Base-by-base conservation (phyloP, 2,888 invertebrate genomes). In the Meloe dianella region DNA sequence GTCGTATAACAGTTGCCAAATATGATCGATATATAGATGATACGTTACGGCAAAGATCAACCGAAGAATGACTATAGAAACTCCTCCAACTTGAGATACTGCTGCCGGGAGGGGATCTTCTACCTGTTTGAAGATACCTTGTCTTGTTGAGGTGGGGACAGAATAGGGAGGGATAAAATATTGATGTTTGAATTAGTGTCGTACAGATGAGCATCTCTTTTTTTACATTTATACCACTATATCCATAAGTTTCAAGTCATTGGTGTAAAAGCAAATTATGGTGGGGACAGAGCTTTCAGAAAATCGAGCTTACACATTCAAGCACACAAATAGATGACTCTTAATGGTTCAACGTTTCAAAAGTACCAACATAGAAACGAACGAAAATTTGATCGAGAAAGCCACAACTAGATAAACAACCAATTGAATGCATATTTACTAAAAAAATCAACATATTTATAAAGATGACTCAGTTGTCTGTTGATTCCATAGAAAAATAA, bases 101-200 rank as follows among this genome's bases (percentile, higher is more conserved):
- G 73, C 72, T 69, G 69, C 69, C 73, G 74, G 78, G 78, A 77
- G 79, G 82, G 80, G 80, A 78, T 75, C 70, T 75, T 79, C 79
- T 80, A 80, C 81, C 81, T 81, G 80, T 79, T 41, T 73, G 80
- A 81, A 78, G 79, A 79, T 78, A 75, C 71, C 69, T 65, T 65
- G 57, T 71, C 54, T 58, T 65, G 61, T 59, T 57, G 71, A 69
- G 72, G 75, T 73, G 76, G 74, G 75, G 75, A 65, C 62, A 60
- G 65, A 60, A 70, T 64, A 63, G 70, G 80, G 79, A 78, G 81
- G 81, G 82, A 78, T 81, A 77, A 80, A 79, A 78, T 81, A 82
- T 83, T 80, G 82, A 81, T 81, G 81, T 81, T 82, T 80, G 81
- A 81, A 80, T 81, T 81, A 81, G 80, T 81, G 80, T 81, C 80